Percentiles rank a stretch among this genome's conserved stretches.
Conservation (phyloP, 2,888 invertebrate genomes). For the Minunthozetes semirufus region DNA sequence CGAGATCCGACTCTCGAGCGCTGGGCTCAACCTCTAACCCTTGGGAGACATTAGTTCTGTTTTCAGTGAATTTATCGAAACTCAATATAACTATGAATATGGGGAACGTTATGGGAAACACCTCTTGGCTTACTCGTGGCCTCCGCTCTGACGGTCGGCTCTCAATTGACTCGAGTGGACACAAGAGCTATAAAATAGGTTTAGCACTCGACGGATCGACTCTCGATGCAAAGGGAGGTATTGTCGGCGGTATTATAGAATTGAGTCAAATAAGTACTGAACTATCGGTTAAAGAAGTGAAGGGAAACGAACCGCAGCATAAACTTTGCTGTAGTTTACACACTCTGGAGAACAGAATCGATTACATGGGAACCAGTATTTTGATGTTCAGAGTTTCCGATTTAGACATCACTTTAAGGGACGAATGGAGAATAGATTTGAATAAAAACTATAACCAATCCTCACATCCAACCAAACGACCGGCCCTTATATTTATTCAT, state of each 20-base stretch:
- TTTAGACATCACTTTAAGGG: conserved; percentile 69
- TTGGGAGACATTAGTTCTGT: conserved; percentile 93
- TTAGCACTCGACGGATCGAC: conserved; percentile 80
- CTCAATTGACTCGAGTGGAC: conserved; percentile 86
- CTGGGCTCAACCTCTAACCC: conserved; percentile 52
- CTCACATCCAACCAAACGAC: conserved; percentile 60
- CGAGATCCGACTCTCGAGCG: neutral
- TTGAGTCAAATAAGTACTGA: conserved; percentile 79
- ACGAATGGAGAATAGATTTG: conserved; percentile 73
- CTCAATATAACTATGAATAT: conserved; percentile 98
- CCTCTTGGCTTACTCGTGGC: conserved; percentile 86
- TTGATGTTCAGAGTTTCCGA: conserved; percentile 81
- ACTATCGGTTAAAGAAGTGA: conserved; percentile 84
- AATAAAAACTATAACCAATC: conserved; percentile 46
- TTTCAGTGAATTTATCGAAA: conserved; percentile 90
- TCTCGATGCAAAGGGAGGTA: conserved; percentile 92
- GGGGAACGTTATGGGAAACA: conserved; percentile 99
- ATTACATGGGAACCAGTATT: conserved; percentile 97
- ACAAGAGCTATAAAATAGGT: conserved; percentile 83
- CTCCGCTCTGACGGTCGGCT: conserved; percentile 84
- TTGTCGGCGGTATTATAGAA: conserved; percentile 91
- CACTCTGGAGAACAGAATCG: conserved; percentile 80
- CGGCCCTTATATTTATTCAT: conserved; percentile 83
- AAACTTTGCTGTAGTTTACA: conserved; percentile 70
- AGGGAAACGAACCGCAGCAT: conserved; percentile 81